Base-by-base conservation (phyloP, 2,113 vertebrate genomes). In the Pangasianodon hypophthalmus region DNA sequence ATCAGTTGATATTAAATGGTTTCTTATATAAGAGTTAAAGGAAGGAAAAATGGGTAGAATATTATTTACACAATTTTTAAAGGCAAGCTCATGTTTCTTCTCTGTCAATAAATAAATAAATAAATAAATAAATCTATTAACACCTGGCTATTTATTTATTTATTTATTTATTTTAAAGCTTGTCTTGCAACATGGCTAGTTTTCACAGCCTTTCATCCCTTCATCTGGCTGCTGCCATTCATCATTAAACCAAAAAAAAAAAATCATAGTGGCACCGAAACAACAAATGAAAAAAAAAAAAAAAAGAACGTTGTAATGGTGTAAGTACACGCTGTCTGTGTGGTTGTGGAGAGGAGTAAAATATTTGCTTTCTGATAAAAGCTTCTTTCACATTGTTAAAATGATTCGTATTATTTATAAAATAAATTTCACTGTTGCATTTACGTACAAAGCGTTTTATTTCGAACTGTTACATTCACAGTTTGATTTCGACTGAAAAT, bases 401-500 rank as follows among this genome's bases (percentile, higher is more conserved):
- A 50, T 80, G 4, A 6, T 80, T 80, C 46, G 14, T 13, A 46
- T 77, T 77, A 24, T 50, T 80, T 50, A 11, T 2, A 46, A 24
- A n/a, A 37, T 37, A 37, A 75, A 44, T 21, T 0, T 46, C 46
- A 29, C 44, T 79, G 44, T 6, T 50, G 46, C 75, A 79, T 26
- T 50, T 6, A 11, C 16, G 44, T 46, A 4, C 8, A 52, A 77
- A 32, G 73, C 86, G 80, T 69, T 84, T 44, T 69, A 88, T 44
- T 71, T 29, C 2, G 19, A 91, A 82, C 67, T 44, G 84, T 84
- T 58, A 29, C 50, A 73, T 85, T 62, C 46, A 86, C 89, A 58
- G 67, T 88, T 83, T 54, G 69, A 88, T 54, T 44, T 41, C n/a
- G 44, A 21, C 52, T 82, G 82, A 37, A 21, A 56, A 83, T 58